Evolutionary conservation across 2,797 vertebrate genomes (phyloP).

Genomic region (Pogoniulus pusillus): DNA sequence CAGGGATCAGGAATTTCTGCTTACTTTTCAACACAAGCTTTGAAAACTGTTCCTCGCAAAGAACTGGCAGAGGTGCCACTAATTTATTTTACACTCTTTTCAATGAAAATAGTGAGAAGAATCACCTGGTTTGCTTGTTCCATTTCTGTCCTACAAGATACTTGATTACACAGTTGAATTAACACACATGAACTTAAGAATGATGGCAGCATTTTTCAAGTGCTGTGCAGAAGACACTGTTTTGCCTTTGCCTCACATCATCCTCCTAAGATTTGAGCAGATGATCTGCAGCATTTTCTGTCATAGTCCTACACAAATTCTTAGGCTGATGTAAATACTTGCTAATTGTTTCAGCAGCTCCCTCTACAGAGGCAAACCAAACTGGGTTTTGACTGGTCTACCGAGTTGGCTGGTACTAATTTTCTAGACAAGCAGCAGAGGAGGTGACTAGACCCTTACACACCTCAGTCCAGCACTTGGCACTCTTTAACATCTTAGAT

Average conservation of each 20-base stretch:
- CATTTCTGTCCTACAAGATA: not conserved
- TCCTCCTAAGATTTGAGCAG: not conserved
- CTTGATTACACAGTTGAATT: not conserved
- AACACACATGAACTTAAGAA: not conserved
- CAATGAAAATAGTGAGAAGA: not conserved
- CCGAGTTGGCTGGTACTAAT: not conserved
- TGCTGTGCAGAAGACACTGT: not conserved
- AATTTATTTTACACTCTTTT: not conserved
- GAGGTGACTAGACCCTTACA: not conserved
- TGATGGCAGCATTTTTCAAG: not conserved
- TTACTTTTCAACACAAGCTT: not conserved
- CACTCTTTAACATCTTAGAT: not conserved
- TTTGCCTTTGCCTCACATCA: not conserved
- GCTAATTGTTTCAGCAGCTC: not conserved
- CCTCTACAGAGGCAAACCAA: not conserved
- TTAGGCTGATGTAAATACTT: not conserved
- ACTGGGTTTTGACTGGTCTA: not conserved
- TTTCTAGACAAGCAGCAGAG: not conserved
- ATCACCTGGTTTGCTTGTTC: not conserved
- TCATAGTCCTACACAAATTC: not conserved
- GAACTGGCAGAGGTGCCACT: not conserved
- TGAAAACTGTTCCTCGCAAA: not conserved
- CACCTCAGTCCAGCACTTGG: not conserved
- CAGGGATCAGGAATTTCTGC: not conserved
- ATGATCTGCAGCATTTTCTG: not conserved